A percentile compares a stretch with the other conserved stretches of the same genome.
Conservation (phyloP, 2,113 vertebrate genomes). For the Spermophilus dauricus region DNA sequence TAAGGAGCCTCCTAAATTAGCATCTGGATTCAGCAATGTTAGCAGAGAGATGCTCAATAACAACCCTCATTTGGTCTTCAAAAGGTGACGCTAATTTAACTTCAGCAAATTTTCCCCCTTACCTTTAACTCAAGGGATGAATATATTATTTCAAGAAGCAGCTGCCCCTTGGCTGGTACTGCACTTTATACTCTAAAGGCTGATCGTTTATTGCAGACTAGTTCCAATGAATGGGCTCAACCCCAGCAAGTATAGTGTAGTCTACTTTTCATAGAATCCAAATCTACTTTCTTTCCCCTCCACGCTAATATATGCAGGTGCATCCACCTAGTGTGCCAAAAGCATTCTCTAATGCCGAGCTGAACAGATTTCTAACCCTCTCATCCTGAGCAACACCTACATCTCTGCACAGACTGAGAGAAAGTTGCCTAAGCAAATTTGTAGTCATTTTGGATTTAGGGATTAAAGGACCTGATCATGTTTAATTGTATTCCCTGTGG, state of each 20-base stretch:
- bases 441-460: conserved; percentile 54
- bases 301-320: conserved; percentile 70
- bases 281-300: conserved; percentile 74
- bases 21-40: conserved; percentile 12
- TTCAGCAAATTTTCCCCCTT: conserved; percentile 48
- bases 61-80: conserved; percentile 40
- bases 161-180: conserved; percentile 57
- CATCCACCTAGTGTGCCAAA: conserved; percentile 59
- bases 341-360: conserved; percentile 73
- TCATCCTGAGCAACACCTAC: conserved; percentile 67
- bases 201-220: conserved; percentile 74
- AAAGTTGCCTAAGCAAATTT: conserved; percentile 56
- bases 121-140: conserved; percentile 65
- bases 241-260: conserved; percentile 61
- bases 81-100: conserved; percentile 46
- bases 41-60: background rate
- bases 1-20: conserved; percentile 12
- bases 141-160: conserved; percentile 76
- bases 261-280: conserved; percentile 56
- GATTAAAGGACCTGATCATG: conserved; percentile 65
- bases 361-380: conserved; percentile 66
- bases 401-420: conserved; percentile 49
- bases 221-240: conserved; percentile 54
- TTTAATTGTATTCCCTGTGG: conserved; percentile 77
- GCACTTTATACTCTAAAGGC: conserved; percentile 55